Evolutionary conservation across 1,140 invertebrate genomes (phyloP).

Genomic region (Helicoverpa zea): DNA sequence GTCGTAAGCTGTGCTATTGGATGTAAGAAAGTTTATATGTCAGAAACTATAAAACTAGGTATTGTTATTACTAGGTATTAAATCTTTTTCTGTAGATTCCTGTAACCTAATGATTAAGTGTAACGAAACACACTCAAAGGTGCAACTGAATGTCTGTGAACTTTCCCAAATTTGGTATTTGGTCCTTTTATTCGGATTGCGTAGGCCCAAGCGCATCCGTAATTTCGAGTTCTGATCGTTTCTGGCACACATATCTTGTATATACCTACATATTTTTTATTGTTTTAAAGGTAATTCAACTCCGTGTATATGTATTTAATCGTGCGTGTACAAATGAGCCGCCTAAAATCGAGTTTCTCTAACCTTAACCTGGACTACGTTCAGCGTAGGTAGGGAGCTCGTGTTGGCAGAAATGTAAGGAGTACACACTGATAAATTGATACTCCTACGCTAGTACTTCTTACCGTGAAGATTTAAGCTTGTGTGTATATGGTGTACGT

Average conservation of each 20-base stretch:
- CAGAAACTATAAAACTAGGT: too few relatives aligned
- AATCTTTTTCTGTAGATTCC: too few relatives aligned
- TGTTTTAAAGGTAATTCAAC: neutral
- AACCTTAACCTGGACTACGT: constrained; percentile 3
- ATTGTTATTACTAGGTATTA: too few relatives aligned
- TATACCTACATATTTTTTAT: neutral
- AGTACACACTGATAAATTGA: neutral
- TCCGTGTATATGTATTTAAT: neutral
- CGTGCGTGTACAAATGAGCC: neutral
- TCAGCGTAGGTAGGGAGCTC: neutral
- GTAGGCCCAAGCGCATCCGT: neutral
- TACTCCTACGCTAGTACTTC: neutral
- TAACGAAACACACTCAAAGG: too few relatives aligned
- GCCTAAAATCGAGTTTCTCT: constrained; percentile 9
- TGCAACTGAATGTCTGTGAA: too few relatives aligned
- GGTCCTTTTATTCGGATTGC: too few relatives aligned
- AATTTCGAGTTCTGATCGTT: neutral
- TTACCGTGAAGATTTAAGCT: neutral
- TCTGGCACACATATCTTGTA: neutral
- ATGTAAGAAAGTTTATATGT: neutral
- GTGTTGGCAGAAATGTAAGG: neutral
- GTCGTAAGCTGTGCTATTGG: neutral
- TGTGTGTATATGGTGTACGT: neutral
- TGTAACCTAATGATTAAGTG: too few relatives aligned
- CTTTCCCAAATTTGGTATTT: too few relatives aligned